Percentiles rank a stretch among this genome's conserved stretches.
These are phyloP conservation scores for Azorinus chamasolen DNA, from an alignment of 2,888 invertebrate genomes.

Conservation along the genomic window DNA sequence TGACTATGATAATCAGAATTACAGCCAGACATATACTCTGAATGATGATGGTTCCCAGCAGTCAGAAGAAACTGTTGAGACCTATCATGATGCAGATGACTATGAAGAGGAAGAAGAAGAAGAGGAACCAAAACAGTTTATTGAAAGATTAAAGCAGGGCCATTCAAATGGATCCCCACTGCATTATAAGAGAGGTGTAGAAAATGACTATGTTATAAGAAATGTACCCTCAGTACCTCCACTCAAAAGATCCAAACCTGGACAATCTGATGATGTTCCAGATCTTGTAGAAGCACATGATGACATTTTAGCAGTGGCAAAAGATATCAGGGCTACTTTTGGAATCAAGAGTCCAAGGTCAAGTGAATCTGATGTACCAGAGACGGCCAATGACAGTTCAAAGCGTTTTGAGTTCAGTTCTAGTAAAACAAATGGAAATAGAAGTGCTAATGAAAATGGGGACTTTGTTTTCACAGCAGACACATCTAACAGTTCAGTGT, in stretches of 20 bases:
- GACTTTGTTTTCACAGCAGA: constrained; percentile 38
- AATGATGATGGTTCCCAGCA: not conserved
- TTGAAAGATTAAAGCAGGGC: constrained; percentile 50
- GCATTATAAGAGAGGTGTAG: constrained; percentile 25
- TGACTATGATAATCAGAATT: too few species aligned
- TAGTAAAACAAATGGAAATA: not conserved
- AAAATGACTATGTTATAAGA: constrained; percentile 11
- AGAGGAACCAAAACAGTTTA: constrained; percentile 60
- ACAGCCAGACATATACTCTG: too few species aligned
- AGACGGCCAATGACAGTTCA: not conserved
- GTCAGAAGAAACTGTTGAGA: constrained; percentile 19
- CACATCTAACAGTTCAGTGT: constrained; percentile 2
- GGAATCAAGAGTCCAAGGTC: constrained; percentile 47
- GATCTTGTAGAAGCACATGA: constrained; percentile 42
- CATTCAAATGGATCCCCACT: constrained; percentile 1
- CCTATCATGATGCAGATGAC: constrained; percentile 10
- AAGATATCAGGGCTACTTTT: constrained; percentile 58
- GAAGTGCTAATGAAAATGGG: constrained; percentile 2
- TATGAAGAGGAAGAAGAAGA: constrained; percentile 40
- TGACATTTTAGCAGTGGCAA: constrained; percentile 54
- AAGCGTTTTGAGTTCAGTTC: constrained; percentile 4
- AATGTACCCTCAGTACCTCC: constrained; percentile 51
- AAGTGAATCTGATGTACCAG: constrained; percentile 10
- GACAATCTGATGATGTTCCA: constrained; percentile 30
- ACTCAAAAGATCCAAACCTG: constrained; percentile 34